These are phyloP conservation scores for Charadrius vociferus DNA, from an alignment of 2,113 vertebrate species.

Conservation along the genomic window DNA sequence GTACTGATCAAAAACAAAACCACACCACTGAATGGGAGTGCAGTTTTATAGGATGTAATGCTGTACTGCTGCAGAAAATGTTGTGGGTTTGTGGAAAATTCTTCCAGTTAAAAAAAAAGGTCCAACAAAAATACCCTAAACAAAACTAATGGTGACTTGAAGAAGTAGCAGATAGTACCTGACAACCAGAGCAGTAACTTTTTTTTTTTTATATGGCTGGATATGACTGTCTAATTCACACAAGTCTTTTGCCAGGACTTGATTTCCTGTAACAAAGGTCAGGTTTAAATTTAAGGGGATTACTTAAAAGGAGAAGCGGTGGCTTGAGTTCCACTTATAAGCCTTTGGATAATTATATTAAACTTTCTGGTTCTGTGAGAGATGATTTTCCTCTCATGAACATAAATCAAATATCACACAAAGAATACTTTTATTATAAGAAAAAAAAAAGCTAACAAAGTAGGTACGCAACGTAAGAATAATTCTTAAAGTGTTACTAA, in stretches of 20 bases:
- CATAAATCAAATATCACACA: not conserved
- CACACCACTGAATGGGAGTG: not conserved
- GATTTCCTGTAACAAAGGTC: not conserved
- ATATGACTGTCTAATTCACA: not conserved
- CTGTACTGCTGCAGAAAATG: not conserved
- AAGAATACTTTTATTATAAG: not conserved
- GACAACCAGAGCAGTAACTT: not conserved
- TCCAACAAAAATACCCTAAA: not conserved
- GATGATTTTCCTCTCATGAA: not conserved
- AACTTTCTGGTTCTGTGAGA: not conserved
- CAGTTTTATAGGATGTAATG: not conserved
- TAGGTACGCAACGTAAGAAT: rapidly evolving
- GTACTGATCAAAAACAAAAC: not conserved
- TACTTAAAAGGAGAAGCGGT: not conserved
- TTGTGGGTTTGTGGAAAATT: not conserved
- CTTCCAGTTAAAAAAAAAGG: not conserved
- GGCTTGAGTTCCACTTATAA: not conserved
- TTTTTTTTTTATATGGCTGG: not conserved
- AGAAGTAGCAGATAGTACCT: not conserved
- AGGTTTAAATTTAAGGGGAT: not conserved
- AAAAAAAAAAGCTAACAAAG: not conserved
- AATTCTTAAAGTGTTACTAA: not conserved
- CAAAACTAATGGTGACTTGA: not conserved
- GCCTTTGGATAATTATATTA: not conserved
- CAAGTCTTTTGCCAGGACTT: not conserved